Conservation (phyloP, 2,888 invertebrate species). For the Phyllotreta cruciferae region DNA sequence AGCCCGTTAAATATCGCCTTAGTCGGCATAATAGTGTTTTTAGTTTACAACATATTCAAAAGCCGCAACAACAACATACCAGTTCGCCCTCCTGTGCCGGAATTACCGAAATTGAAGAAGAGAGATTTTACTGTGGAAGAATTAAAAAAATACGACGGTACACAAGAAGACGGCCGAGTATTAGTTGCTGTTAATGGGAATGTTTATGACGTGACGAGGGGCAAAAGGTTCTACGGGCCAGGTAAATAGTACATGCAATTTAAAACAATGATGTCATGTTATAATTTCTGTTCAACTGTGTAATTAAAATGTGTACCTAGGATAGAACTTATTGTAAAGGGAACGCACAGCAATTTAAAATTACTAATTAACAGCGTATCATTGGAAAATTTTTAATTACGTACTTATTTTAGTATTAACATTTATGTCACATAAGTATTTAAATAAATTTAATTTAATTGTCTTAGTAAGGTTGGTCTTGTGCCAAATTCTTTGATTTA, state of each 20-base stretch:
- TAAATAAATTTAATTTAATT: no score
- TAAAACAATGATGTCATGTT: constrained; percentile 32
- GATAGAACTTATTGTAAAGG: constrained; percentile 7
- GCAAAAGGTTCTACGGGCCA: constrained; percentile 91
- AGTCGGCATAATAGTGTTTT: constrained; percentile 71
- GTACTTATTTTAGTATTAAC: no score
- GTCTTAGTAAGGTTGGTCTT: no score
- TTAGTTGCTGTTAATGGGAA: constrained; percentile 93
- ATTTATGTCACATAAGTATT: no score
- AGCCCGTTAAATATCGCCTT: constrained; percentile 77
- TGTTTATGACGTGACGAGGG: constrained; percentile 93
- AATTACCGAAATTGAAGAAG: constrained; percentile 82
- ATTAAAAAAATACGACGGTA: constrained; percentile 86
- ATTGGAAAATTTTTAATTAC: no score
- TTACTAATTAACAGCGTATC: background rate
- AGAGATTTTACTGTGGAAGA: constrained; percentile 91
- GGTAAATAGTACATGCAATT: constrained; percentile 64
- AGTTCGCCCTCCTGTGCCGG: constrained; percentile 62
- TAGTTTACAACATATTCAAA: constrained; percentile 78
- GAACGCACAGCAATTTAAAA: background rate
- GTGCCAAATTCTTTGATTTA: no score
- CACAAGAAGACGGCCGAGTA: constrained; percentile 84
- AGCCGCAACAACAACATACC: constrained; percentile 59
- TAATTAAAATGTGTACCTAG: constrained; percentile 8
- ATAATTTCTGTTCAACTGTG: constrained; percentile 1